Base-by-base conservation (phyloP, 2,797 vertebrate genomes). In the Dendrocincla tyrannina region DNA sequence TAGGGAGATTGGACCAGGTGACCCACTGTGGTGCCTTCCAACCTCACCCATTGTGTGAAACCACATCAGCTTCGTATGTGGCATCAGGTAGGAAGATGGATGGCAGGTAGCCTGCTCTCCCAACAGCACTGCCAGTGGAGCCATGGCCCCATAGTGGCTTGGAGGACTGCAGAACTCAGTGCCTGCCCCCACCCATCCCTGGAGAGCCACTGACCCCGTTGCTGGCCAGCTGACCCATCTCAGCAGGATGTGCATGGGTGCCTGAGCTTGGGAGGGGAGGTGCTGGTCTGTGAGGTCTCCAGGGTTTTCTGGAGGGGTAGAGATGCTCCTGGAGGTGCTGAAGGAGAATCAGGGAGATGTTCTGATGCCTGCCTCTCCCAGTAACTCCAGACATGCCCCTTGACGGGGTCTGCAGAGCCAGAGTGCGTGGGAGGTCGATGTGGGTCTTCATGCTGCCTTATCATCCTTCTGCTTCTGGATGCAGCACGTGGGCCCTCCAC, bases 121-220 rank as follows among this genome's bases (percentile, higher is more conserved):
- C 0, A 24, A 3, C 55, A 46, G 39, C 0, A 0, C 64, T 67
- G 35, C 67, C 0, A 0, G 11, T 24, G 18, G 11, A 66, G 50
- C 15, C 8, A 19, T 19, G 33, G 75, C 62, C 75, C 1, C 2
- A 8, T 1, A 8, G 27, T 3, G 9, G 25, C 77, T 67, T 7
- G 9, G 46, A 33, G 35, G 19, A 53, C 39, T 4, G 12, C 60
- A 68, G 42, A 42, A 35, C 70, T 88, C 62, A 58, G 50, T 0
- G 0, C 42, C 46, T 41, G 47, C 53, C 49, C 17, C 53, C 35
- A 13, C 8, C 49, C 2, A 0, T 49, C 44, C 33, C 39, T 2
- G 2, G 63, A 18, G 19, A n/a, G 44, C 49, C 2, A 44, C 42
- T 44, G 42, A 44, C 42, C 42, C 42, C 42, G 10, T 44, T 44